Percentiles rank a stretch among this genome's conserved stretches.
Evolutionary conservation across 2,113 vertebrate species (phyloP).

Genomic region (Blennius ocellaris): DNA sequence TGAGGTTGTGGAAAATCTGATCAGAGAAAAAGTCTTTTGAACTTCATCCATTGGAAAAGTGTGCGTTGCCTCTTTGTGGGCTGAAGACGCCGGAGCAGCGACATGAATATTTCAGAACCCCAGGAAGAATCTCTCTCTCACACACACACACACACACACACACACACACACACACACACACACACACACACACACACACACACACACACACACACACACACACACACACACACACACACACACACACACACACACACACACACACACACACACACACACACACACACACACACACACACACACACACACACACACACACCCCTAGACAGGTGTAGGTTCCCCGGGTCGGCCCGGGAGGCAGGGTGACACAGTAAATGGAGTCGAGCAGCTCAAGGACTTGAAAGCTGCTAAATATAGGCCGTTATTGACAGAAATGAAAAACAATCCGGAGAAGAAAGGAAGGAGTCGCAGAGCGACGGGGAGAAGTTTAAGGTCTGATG

Average conservation of each 20-base stretch:
- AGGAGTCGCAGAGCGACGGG: background rate
- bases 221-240: background rate
- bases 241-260: conserved; percentile 1
- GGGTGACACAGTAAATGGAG: conserved; percentile 47
- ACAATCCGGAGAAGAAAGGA: conserved; percentile 26
- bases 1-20: too few relatives aligned
- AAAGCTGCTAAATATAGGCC: conserved; percentile 55
- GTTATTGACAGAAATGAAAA: conserved; percentile 50
- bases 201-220: too few relatives aligned
- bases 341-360: conserved; percentile 21
- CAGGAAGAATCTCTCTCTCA: too few relatives aligned
- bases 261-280: too few relatives aligned
- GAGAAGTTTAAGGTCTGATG: background rate
- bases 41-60: too few relatives aligned
- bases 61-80: too few relatives aligned
- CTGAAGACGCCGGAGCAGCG: too few relatives aligned
- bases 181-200: background rate
- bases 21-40: too few relatives aligned
- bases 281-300: too few relatives aligned
- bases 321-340: conserved; percentile 26
- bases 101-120: too few relatives aligned
- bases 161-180: background rate
- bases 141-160: background rate
- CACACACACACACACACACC: too few relatives aligned
- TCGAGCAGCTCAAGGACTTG: conserved; percentile 55